Conservation (phyloP, 2,888 invertebrate species). For the Chrysolina americana region DNA sequence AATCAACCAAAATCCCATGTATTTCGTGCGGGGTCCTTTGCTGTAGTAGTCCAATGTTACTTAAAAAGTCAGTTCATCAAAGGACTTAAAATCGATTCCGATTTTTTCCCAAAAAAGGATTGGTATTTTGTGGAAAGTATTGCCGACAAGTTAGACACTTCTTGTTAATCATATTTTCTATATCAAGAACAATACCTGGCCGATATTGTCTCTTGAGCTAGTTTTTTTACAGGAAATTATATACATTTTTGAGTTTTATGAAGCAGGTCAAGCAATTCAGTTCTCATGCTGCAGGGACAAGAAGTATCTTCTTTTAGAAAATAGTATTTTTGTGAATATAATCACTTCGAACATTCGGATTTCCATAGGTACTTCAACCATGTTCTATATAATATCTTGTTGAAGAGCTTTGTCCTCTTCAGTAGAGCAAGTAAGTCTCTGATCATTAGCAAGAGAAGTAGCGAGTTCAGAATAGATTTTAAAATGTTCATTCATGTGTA, state of each 20-base stretch:
- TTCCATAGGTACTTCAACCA: constrained; percentile 33
- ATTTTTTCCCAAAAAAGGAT: neutral
- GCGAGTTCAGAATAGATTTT: constrained; percentile 32
- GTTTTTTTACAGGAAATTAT: too few species aligned
- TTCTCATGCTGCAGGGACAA: neutral
- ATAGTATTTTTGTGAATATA: constrained; percentile 26
- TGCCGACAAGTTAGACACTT: neutral
- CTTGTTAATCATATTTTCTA: neutral
- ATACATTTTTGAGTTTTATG: neutral
- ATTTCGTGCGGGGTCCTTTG: too few species aligned
- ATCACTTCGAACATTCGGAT: constrained; percentile 30
- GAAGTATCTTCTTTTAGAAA: constrained; percentile 33
- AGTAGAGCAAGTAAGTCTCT: constrained; percentile 9
- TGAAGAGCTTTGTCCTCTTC: constrained; percentile 13
- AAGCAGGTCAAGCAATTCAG: too few species aligned
- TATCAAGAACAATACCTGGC: too few species aligned
- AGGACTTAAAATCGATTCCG: neutral
- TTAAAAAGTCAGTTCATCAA: neutral
- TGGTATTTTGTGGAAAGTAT: neutral
- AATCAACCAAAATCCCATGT: too few species aligned
- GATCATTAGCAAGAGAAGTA: constrained; percentile 32
- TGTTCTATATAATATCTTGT: neutral
- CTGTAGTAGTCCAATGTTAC: neutral
- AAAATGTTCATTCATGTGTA: constrained; percentile 37
- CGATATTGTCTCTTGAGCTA: neutral